Base-by-base conservation (phyloP, 1,140 invertebrate genomes). In the Penaeus chinensis region DNA sequence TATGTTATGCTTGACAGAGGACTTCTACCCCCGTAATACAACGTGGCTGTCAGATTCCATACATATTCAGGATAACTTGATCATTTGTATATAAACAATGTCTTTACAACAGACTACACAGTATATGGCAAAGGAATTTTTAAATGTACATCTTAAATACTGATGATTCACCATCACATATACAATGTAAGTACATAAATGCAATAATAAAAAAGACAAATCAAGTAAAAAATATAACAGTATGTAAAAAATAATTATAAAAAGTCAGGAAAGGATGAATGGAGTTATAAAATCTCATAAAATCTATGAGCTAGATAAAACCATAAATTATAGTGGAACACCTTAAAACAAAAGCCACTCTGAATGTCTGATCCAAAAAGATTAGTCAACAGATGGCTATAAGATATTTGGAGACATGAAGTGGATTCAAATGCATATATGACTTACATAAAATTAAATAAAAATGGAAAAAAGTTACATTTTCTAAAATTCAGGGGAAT, bases 371-470 rank as follows among this genome's bases (percentile, higher is more conserved):
- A 85, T 76, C 32, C 65, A 77, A n/a, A 37, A 77, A 85, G 83
- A 63, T 85, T 54, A 85, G 83, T 78, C 83, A 63, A 79, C 71
- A 85, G 83, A 85, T 85, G 83, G 78, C 83, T 66, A 8, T 20
- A 16, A 54, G 54, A 54, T 13, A 54, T 13, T 11, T 54, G 11
- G 54, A 54, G 16, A 54, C 10, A 8, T 54, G 54, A 54, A 54
- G 54, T 54, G 54, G 54, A 54, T 16, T 54, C 54, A 54, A 54
- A 54, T 54, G 54, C 54, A 54, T 54, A 54, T 13, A 54, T 13
- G 54, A 54, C 54, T 11, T 54, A 13, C 11, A 13, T 54, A 54
- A 54, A 54, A 54, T 54, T 8, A 54, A 54, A 54, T 54, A 54
- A 54, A 16, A 54, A 2, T 11, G 54, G 54, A 13, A 13, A 54